Conservation (phyloP, 2,888 invertebrate genomes). For the Elegia similella region DNA sequence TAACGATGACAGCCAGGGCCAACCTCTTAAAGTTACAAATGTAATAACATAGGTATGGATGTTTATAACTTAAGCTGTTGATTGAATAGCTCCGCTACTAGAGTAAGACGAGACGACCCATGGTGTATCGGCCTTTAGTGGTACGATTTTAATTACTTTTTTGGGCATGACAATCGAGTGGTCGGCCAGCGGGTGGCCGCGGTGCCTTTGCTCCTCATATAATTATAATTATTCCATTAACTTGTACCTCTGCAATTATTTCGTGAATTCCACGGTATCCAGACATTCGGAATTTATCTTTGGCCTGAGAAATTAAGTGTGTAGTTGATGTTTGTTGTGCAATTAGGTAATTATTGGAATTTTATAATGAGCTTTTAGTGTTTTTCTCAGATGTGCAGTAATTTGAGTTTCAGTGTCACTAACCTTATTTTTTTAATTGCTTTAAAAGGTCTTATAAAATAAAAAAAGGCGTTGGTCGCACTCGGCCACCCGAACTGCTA, state of each 20-base stretch:
- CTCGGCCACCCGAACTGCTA: no score
- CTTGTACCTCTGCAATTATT: constrained; percentile 72
- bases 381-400: not conserved
- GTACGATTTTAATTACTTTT: constrained; percentile 75
- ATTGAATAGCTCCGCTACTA: not conserved
- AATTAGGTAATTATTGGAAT: constrained; percentile 24
- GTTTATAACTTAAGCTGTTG: not conserved
- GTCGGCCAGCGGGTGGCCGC: constrained; percentile 72
- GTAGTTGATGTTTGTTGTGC: constrained; percentile 18
- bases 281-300: constrained; percentile 40
- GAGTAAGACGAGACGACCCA: not conserved
- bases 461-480: no score
- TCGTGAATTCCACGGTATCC: constrained; percentile 58
- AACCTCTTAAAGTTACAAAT: no score
- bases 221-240: constrained; percentile 80
- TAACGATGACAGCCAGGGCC: no score
- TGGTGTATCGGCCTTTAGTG: constrained; percentile 25
- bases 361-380: constrained; percentile 1
- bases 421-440: no score
- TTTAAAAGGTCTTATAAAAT: no score
- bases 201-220: constrained; percentile 68
- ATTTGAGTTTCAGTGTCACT: not conserved
- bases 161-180: constrained; percentile 71
- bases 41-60: not conserved
- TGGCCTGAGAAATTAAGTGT: constrained; percentile 11